phyloP scores from a whole-genome alignment of 1,140 invertebrate species.

The Oncopeltus fasciatus region DNA sequence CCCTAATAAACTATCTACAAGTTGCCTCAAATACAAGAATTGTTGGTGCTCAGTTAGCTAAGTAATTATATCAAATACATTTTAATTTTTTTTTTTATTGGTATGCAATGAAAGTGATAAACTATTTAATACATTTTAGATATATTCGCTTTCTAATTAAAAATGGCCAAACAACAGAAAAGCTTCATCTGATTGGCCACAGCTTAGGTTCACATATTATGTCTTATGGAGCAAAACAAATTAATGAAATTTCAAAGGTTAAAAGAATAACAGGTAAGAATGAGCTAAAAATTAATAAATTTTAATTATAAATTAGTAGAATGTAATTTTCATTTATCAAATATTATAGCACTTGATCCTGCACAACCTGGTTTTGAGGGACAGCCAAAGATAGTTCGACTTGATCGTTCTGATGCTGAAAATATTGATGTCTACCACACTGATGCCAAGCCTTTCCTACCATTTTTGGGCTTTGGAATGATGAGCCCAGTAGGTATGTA shows the following conservation, averaged over 20 bases:
- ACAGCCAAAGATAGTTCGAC: constrained; percentile 27
- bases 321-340: neutral
- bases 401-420: constrained; percentile 30
- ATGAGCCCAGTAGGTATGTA: constrained; percentile 27
- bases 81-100: neutral
- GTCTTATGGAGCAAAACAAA: constrained; percentile 29
- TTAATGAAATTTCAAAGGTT: constrained; percentile 23
- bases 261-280: constrained; percentile 30
- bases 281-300: neutral
- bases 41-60: constrained; percentile 29
- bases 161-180: constrained; percentile 18
- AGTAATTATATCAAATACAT: neutral
- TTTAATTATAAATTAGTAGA: neutral
- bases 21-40: constrained; percentile 30
- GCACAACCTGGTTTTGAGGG: constrained; percentile 35
- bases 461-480: constrained; percentile 31
- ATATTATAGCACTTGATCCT: constrained; percentile 32
- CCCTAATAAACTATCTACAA: constrained; percentile 27
- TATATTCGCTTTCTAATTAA: constrained; percentile 26
- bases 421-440: constrained; percentile 37
- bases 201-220: constrained; percentile 33
- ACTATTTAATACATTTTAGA: constrained; percentile 25
- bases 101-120: neutral
- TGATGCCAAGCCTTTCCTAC: constrained; percentile 30
- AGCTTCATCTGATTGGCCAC: constrained; percentile 31